A percentile compares a stretch with the other conserved stretches of the same genome.
These are phyloP conservation scores for Atherinomorus stipes DNA, from an alignment of 2,113 vertebrate genomes.

Conservation along the genomic window DNA sequence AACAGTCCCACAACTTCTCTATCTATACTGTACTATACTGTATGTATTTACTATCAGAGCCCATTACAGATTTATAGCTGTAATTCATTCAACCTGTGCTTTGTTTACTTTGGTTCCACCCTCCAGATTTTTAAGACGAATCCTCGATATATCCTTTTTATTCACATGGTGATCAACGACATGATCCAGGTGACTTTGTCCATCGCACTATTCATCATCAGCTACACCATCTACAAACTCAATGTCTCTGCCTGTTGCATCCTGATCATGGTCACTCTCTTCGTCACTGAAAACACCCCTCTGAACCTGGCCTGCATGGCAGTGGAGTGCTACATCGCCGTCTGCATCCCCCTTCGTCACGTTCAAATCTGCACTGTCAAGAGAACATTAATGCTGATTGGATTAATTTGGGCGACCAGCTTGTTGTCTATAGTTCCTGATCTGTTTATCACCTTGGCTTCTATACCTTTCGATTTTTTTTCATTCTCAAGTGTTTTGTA, in stretches of 20 bases:
- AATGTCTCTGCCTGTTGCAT: conserved; percentile 35
- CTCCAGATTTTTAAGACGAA: conserved; percentile 66
- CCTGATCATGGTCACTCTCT: conserved; percentile 38
- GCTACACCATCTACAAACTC: conserved; percentile 63
- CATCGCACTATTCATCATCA: conserved; percentile 60
- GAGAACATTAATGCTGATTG: conserved; percentile 59
- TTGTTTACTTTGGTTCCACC: not conserved
- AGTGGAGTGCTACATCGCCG: conserved; percentile 79
- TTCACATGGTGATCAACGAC: conserved; percentile 78
- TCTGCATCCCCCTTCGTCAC: conserved; percentile 77
- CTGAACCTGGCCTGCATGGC: conserved; percentile 82
- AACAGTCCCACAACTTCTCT: no score
- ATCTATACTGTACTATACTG: no score
- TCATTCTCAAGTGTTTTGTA: conserved; percentile 52
- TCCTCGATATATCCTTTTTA: conserved; percentile 75
- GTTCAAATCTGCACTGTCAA: conserved; percentile 71
- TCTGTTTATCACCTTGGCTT: conserved; percentile 63
- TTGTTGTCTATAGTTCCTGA: conserved; percentile 63
- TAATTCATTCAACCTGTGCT: not conserved
- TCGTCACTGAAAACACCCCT: conserved; percentile 72
- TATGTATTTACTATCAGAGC: no score
- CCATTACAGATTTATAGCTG: not conserved
- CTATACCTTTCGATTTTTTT: conserved; percentile 57
- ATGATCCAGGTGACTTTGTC: conserved; percentile 70
- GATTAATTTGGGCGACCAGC: conserved; percentile 67